Base-by-base conservation (phyloP, 53 echinoderm and acorn worm genomes). In the Paelopatides confundens region DNA sequence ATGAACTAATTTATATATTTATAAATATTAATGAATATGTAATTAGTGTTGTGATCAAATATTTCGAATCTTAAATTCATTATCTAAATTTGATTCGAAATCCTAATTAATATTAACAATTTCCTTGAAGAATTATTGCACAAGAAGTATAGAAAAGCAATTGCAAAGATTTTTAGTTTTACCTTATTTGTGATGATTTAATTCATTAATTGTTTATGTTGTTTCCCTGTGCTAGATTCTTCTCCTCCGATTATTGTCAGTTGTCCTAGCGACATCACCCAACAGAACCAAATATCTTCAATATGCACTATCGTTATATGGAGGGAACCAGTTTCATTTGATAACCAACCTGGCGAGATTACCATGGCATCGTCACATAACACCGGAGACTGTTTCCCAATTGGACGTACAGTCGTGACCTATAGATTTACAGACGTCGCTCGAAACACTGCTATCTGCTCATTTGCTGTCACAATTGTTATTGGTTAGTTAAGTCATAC, bases 301-400 rank as follows among this genome's bases (percentile, higher is more conserved):
- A 10, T 40, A 26, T 81, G 81, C 31, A 81, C 58, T 47, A 21
- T 51, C 27, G 53, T 54, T 15, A 81, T 13, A 3, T 81, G 81
- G 81, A 29, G 47, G 1, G 58, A 50, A 21, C 81, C 81, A 28
- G 43, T 17, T 29, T 52, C 33, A 6, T 29, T 54, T 54, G 81
- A 81, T 34, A 31, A 81, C 35, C 52, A 34, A 48, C 81, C 81
- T 81, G 81, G 81, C 5, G 81, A 52, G 31, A 15, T 81, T 14
- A 31, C 26, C n/a, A 34, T 31, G 21, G 7, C 28, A 30, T 34
- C 81, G 2, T 53, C 52, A 4, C n/a, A 28, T 53, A 3, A 48
- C 29, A 7, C 81, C 9, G 81, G 81, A 34, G 35, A 81, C 26
- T 81, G 81, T 30, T 81, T 81, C 81, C 31, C 18, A 13, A 15